Base-by-base conservation (phyloP, 2,888 invertebrate species). In the Leucania comma region DNA sequence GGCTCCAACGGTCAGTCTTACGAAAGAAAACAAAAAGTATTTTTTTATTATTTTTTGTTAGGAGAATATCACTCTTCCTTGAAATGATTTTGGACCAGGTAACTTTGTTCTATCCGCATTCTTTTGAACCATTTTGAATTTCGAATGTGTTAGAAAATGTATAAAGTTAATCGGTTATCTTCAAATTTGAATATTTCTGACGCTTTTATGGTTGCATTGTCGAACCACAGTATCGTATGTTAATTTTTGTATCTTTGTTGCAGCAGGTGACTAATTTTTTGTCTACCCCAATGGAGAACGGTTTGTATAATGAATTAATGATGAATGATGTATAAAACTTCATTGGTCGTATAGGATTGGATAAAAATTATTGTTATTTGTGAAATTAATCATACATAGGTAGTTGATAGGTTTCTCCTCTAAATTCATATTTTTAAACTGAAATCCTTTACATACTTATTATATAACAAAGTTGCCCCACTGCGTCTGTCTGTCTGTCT, bases 1-100 rank as follows among this genome's bases (percentile, higher is more conserved):
- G 68, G 68, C 84, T 83, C 83, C 82, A 84, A 90, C 89, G 88
- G 88, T 87, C 86, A 84, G 78, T 79, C 78, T 78, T 57, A 82
- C 73, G 69, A 83, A 84, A 88, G 86, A 90, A 89, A 89, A 86
- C 78, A 87, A 90, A 89, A 82, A 88, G 86, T 89, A 78, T 53
- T 81, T 82, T 86, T 79, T 81, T 67, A 60, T 59, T 68, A 68
- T 80, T 79, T 80, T 83, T 84, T 77, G 76, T 84, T 77, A 72
- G 56, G 81, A 72, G 57, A 74, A 63, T 69, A 60, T 66, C 72
- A 78, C 64, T 80, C 72, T 77, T 78, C 79, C 76, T 75, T 57
- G 32, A 80, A n/a, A 70, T 63, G 46, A 51, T 67, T 77, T 78
- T 67, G 70, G 73, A 62, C 42, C 83, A 78, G 85, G 83, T 83